A percentile compares a stretch with the other conserved stretches of the same genome.
Evolutionary conservation across 1,140 invertebrate species (phyloP).

Genomic region (Danaus melanippus): DNA sequence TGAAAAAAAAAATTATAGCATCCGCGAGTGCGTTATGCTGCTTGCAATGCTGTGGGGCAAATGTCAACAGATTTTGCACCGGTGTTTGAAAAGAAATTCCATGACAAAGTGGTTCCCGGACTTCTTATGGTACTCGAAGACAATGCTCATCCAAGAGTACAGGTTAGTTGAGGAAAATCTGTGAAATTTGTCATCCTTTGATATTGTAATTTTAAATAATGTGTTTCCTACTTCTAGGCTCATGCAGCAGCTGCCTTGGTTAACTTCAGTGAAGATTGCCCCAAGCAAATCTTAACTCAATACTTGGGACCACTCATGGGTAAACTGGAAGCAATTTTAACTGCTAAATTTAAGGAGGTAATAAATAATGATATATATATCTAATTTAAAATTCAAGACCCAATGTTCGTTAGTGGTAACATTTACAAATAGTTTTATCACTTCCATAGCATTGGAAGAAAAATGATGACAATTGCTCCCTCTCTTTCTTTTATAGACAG

Average conservation of each 20-base stretch:
- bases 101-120: constrained; percentile 93
- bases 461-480: constrained; percentile 58
- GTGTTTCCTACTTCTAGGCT: constrained; percentile 61
- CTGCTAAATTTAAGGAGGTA: constrained; percentile 93
- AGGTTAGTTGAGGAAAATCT: constrained; percentile 61
- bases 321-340: constrained; percentile 93
- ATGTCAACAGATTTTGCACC: constrained; percentile 99
- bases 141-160: constrained; percentile 92
- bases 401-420: constrained; percentile 69
- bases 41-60: constrained; percentile 99
- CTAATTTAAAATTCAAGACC: constrained; percentile 7
- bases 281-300: constrained; percentile 91
- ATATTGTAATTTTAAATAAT: constrained; percentile 1
- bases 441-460: constrained; percentile 72
- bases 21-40: constrained; percentile 94
- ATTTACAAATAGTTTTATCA: constrained; percentile 33
- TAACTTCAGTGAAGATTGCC: constrained; percentile 99
- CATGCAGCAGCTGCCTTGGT: constrained; percentile 96
- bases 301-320: constrained; percentile 94
- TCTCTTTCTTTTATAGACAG: constrained; percentile 46
- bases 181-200: not conserved
- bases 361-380: constrained; percentile 3
- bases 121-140: constrained; percentile 94
- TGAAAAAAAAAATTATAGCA: constrained; percentile 73
- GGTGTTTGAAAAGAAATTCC: constrained; percentile 97